A percentile compares a stretch with the other conserved stretches of the same genome.
These are phyloP conservation scores for Anthonomus grandis DNA, from an alignment of 1,140 invertebrate species.

Conservation along the genomic window DNA sequence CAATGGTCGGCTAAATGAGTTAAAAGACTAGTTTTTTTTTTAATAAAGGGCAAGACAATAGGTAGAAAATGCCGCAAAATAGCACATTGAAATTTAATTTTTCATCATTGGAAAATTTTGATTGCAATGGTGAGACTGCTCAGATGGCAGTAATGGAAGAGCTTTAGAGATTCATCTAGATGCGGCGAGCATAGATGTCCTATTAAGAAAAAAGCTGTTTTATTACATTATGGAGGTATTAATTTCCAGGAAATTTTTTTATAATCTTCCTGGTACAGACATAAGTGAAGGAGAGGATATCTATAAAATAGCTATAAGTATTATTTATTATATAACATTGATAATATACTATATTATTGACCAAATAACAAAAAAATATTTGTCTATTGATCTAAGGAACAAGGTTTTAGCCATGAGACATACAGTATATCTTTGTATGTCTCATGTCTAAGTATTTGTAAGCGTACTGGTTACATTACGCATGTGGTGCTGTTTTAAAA, in stretches of 20 bases:
- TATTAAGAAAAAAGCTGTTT: slow-evolving; percentile 34
- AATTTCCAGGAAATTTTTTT: slow-evolving; percentile 40
- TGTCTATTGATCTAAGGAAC: slow-evolving; percentile 3
- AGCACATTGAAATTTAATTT: too few relatives aligned
- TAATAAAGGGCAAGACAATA: too few relatives aligned
- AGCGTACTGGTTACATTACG: not conserved
- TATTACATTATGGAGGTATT: slow-evolving; percentile 37
- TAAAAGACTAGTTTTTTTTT: too few relatives aligned
- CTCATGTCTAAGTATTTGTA: not conserved
- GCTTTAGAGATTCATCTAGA: slow-evolving; percentile 36
- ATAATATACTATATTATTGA: slow-evolving; percentile 35
- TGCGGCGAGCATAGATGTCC: slow-evolving; percentile 30
- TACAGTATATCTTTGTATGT: not conserved
- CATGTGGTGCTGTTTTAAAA: not conserved
- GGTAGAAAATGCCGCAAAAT: too few relatives aligned
- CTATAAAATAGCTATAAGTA: slow-evolving; percentile 29
- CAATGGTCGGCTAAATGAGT: too few relatives aligned
- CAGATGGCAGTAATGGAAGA: slow-evolving; percentile 40
- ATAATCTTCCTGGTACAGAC: slow-evolving; percentile 38
- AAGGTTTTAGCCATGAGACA: slow-evolving; percentile 10
- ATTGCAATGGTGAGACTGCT: slow-evolving; percentile 36
- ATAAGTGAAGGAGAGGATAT: slow-evolving; percentile 18
- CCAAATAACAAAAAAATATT: slow-evolving; percentile 14
- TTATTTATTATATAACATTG: slow-evolving; percentile 38
- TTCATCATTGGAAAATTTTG: slow-evolving; percentile 31